These are phyloP conservation scores for Hepsetus odoe DNA, from an alignment of 2,113 vertebrate genomes.

Conservation along the genomic window DNA sequence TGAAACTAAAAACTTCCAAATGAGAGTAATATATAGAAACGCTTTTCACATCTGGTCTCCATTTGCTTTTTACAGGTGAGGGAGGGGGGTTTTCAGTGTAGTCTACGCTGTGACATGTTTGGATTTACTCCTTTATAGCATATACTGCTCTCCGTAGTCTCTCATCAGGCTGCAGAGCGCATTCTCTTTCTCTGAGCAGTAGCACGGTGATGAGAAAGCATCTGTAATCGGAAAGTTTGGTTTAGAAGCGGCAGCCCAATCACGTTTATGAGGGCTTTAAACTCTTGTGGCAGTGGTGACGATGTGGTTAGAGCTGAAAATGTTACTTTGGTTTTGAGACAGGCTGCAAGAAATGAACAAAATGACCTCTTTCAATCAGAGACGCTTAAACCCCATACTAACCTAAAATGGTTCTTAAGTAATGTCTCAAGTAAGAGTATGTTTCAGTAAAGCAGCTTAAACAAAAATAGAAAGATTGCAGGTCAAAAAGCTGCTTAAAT, in stretches of 20 bases:
- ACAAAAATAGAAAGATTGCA: too few relatives aligned
- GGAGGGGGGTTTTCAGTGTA: not conserved
- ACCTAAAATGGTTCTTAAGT: too few relatives aligned
- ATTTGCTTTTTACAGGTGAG: not conserved
- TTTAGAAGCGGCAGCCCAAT: not conserved
- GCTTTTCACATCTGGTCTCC: not conserved
- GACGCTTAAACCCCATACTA: too few relatives aligned
- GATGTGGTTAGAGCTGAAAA: not conserved
- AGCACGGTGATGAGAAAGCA: not conserved
- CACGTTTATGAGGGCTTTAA: not conserved
- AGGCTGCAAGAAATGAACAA: not conserved
- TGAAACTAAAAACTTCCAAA: not conserved
- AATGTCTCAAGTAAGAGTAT: too few relatives aligned
- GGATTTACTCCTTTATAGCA: not conserved
- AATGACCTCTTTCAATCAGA: too few relatives aligned
- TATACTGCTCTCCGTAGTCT: not conserved
- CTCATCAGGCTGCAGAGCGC: not conserved
- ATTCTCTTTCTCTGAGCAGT: not conserved
- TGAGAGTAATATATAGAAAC: not conserved
- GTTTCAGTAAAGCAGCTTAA: too few relatives aligned
- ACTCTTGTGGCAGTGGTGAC: not conserved
- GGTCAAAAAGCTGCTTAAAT: too few relatives aligned
- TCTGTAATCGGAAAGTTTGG: not conserved
- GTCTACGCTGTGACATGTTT: not conserved
- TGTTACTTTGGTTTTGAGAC: constrained; percentile 11